Evolutionary conservation across 2,797 vertebrate genomes (phyloP).

Genomic region (Notolepis coatsorum): DNA sequence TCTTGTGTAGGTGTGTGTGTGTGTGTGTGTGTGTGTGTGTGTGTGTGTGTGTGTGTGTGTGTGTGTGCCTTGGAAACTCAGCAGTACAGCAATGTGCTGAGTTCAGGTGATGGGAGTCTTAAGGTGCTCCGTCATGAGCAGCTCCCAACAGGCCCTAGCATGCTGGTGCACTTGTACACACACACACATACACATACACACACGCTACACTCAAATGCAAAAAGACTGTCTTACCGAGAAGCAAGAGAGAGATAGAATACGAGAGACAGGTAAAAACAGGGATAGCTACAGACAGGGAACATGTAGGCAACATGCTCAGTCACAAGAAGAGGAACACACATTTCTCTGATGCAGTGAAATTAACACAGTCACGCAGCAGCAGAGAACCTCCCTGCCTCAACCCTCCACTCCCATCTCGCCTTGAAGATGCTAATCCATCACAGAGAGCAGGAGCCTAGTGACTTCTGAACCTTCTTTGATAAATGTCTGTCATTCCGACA

Average conservation of each 20-base stretch:
- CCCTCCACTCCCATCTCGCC: conserved; percentile 27
- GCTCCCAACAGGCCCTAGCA: conserved; percentile 72
- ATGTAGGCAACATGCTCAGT: conserved; percentile 21
- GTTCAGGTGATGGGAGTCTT: conserved; percentile 55
- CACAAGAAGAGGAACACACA: conserved; percentile 39
- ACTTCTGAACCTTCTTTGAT: conserved; percentile 62
- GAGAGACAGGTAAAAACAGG: conserved; percentile 11
- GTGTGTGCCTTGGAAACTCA: conserved; percentile 30
- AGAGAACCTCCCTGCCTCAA: conserved; percentile 26
- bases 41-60: conserved; percentile 7
- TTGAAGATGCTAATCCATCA: conserved; percentile 76
- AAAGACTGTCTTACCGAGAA: conserved; percentile 16
- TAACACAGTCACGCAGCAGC: conserved; percentile 59
- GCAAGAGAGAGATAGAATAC: conserved; percentile 19
- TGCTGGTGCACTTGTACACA: conserved; percentile 53
- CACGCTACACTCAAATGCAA: conserved; percentile 56
- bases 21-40: conserved; percentile 5
- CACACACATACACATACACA: conserved; percentile 45
- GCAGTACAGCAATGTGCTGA: conserved; percentile 26
- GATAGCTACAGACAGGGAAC: conserved; percentile 11
- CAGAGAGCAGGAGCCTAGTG: conserved; percentile 59
- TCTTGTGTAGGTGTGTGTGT: not conserved
- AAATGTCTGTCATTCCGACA: conserved; percentile 45
- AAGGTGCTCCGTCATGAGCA: conserved; percentile 66
- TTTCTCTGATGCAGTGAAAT: conserved; percentile 53